Percentiles rank a stretch among this genome's conserved stretches.
Conservation (phyloP, 2,797 vertebrate genomes). For the Eremophila alpestris region DNA sequence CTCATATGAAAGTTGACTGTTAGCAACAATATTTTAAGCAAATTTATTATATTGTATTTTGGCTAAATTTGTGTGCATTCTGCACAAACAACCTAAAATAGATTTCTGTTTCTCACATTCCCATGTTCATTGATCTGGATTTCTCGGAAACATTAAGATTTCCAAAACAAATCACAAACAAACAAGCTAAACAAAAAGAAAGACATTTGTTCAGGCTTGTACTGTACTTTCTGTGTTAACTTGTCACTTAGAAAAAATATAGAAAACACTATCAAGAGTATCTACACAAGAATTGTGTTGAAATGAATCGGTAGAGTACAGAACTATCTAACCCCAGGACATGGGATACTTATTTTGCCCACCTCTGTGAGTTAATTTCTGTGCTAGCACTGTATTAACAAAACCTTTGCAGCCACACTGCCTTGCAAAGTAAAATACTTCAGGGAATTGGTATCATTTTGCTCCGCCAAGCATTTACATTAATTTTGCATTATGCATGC, state of each 20-base stretch:
- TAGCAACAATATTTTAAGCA: not conserved
- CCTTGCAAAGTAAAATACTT: constrained; percentile 42
- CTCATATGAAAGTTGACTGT: not conserved
- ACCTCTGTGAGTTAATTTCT: not conserved
- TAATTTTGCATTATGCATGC: constrained; percentile 66
- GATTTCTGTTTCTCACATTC: not conserved
- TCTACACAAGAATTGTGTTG: not conserved
- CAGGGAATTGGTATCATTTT: constrained; percentile 51
- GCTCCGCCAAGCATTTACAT: constrained; percentile 61
- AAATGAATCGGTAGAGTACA: not conserved
- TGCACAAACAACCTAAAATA: not conserved
- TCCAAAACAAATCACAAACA: not conserved
- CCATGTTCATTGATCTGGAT: not conserved
- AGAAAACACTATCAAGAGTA: not conserved
- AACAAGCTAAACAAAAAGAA: not conserved
- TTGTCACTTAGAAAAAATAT: not conserved
- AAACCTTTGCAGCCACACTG: not conserved
- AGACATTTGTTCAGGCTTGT: not conserved
- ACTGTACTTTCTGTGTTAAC: not conserved
- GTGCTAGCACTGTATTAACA: not conserved
- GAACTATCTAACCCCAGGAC: not conserved
- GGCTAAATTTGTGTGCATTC: not conserved
- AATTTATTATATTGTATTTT: not conserved
- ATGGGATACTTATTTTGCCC: not conserved
- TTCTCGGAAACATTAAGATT: not conserved